Evolutionary conservation across 2,113 vertebrate genomes (phyloP), one percentile per base, ranked within the genome.

Genomic region (Mirza zaza): DNA sequence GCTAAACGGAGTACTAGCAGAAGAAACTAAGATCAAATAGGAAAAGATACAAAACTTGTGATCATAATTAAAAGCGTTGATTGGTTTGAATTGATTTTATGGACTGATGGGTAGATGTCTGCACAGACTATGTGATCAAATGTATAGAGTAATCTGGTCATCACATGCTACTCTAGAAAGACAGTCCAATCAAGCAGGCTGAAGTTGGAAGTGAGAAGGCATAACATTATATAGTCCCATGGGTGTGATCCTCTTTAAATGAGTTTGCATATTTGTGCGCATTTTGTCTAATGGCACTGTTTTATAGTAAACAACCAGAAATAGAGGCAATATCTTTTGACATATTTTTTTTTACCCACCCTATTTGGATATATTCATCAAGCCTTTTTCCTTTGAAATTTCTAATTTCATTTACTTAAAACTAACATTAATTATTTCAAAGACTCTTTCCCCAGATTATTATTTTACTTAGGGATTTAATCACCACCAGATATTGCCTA

Each of bases 341-440:
- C n/a, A 63, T 73, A 13, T 32, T 92, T 8, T 73, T n/a, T 86
- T 95, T 67, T 67, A 65, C 45, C 39, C 3, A 12, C 6, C 11
- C 6, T 39, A 27, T 96, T 90, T 94, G 14, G 96, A 87, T 50
- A 73, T 36, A 25, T 83, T 84, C 59, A 45, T 75, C 65, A 82
- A 85, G 14, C 12, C 15, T 84, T 61, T 95, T 87, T 25, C 76
- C 67, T 95, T 96, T 97, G 94, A 93, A 96, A 96, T 96, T 96
- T 93, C 32, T 91, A 52, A 97, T 85, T 94, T 84, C 42, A 91
- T 87, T 97, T 89, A 48, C 68, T 96, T 83, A 95, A 95, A 85
- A 79, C 48, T 63, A 93, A 77, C 50, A 90, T 71, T 89, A 91
- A 77, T 88, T 90, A 88, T 94, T 95, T 96, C 95, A 91, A 87